Evolutionary conservation across 2,113 vertebrate species (phyloP), one percentile per base, ranked within the genome.

Genomic region (Baryphthengus martii): DNA sequence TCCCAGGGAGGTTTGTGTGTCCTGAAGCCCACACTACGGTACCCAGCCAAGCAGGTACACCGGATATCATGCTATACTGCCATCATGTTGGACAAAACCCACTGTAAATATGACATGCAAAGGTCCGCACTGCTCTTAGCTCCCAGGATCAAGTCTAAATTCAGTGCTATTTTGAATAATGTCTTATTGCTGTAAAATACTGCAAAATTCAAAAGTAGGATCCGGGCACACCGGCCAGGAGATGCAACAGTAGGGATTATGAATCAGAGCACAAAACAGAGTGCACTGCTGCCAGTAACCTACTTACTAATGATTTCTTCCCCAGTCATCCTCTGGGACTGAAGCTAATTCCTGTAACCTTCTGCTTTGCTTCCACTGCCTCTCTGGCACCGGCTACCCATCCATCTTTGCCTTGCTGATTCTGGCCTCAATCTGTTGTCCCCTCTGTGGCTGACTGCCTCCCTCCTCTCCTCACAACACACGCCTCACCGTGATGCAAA

Each of bases 381-480:
- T 67, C 53, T 62, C n/a, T 1, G 4, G 81, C 78, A 88, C 40
- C 82, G 77, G 44, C 62, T 65, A 72, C 33, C 25, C 23, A 13
- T 12, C 18, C 0, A 0, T 31, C 35, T 61, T 67, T 10, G 3
- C 26, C 55, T 68, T 0, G 0, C 20, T 1, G 0, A 18, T 52
- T 71, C 37, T 74, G 50, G 37, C 63, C 40, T 67, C 0, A 0
- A 45, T 28, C 42, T 67, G 8, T 2, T 6, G 1, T 31, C 37
- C 18, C 29, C 3, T 50, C 29, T 1, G 1, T 4, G 17, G 76
- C 67, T 28, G 37, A 44, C 2, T 18, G 47, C 23, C 33, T 40
- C 19, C 37, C 37, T 76, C 62, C 39, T 31, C 55, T 73, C 63
- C 56, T 58, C 31, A 10, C 29, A 92, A 62, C 44, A 75, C 58